Conservation (phyloP, 2,797 vertebrate genomes). For the Rhinogobio ventralis region DNA sequence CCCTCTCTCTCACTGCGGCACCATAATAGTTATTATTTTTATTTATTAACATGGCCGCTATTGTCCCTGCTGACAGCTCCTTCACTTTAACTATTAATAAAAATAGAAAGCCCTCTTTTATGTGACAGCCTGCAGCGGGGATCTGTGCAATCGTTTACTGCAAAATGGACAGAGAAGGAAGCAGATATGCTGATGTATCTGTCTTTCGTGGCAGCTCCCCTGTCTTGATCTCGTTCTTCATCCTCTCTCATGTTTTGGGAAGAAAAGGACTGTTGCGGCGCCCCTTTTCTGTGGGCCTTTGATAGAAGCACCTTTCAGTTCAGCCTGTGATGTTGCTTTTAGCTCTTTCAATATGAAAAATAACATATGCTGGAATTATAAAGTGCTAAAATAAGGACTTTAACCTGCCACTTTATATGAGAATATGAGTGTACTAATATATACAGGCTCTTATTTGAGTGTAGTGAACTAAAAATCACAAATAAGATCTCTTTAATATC, state of each 20-base stretch:
- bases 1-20: conserved; percentile 60
- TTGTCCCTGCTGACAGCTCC: conserved; percentile 82
- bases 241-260: background rate
- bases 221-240: conserved; percentile 35
- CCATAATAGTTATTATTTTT: conserved; percentile 86
- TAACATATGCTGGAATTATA: background rate
- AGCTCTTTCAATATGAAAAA: background rate
- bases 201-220: conserved; percentile 35
- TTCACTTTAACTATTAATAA: conserved; percentile 93
- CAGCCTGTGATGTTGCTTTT: conserved; percentile 5
- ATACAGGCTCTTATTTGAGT: background rate
- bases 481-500: conserved; percentile 2
- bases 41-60: conserved; percentile 89
- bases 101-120: conserved; percentile 77
- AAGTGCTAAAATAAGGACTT: background rate
- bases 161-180: conserved; percentile 41
- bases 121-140: conserved; percentile 72
- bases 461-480: conserved; percentile 3
- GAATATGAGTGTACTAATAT: background rate
- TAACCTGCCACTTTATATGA: background rate
- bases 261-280: background rate
- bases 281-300: conserved; percentile 6
- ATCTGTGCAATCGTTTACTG: conserved; percentile 68
- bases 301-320: conserved; percentile 19
- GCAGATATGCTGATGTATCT: conserved; percentile 45